A percentile compares a stretch with the other conserved stretches of the same genome.
Conservation (phyloP, 2,888 invertebrate species). For the Diplolepis rosae region DNA sequence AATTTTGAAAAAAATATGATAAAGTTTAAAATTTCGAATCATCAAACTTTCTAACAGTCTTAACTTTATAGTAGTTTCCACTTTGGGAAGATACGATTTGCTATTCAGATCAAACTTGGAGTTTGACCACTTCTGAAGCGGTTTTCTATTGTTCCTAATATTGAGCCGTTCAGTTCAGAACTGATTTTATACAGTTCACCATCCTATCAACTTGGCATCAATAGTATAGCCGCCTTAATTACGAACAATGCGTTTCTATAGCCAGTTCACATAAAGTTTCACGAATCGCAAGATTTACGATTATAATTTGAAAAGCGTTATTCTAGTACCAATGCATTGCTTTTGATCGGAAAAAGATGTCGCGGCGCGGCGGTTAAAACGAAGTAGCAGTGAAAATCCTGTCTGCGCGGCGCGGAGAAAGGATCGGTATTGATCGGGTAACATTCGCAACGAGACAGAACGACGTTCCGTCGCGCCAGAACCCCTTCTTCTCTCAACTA, state of each 20-base stretch:
- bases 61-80: too few relatives aligned
- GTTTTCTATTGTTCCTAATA: too few relatives aligned
- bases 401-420: slow-evolving; percentile 30
- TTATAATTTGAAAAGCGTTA: slow-evolving; percentile 15
- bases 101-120: too few relatives aligned
- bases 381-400: slow-evolving; percentile 23
- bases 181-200: too few relatives aligned
- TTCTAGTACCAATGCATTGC: slow-evolving; percentile 15
- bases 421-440: slow-evolving; percentile 31
- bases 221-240: background rate
- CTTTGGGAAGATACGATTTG: too few relatives aligned
- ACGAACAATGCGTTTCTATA: background rate
- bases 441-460: slow-evolving; percentile 29
- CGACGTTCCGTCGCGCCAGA: slow-evolving; percentile 31
- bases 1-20: too few relatives aligned
- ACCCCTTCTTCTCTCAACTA: slow-evolving; percentile 31
- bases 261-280: slow-evolving; percentile 21
- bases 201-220: too few relatives aligned
- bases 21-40: too few relatives aligned
- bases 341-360: slow-evolving; percentile 20
- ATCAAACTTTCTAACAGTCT: too few relatives aligned
- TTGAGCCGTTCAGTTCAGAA: too few relatives aligned
- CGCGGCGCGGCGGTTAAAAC: slow-evolving; percentile 1
- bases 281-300: slow-evolving; percentile 2
- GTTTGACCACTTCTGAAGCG: too few relatives aligned